Evolutionary conservation across 2,797 vertebrate species (phyloP), one percentile per base, ranked within the genome.

Genomic region (Pipistrellus pygmaeus): DNA sequence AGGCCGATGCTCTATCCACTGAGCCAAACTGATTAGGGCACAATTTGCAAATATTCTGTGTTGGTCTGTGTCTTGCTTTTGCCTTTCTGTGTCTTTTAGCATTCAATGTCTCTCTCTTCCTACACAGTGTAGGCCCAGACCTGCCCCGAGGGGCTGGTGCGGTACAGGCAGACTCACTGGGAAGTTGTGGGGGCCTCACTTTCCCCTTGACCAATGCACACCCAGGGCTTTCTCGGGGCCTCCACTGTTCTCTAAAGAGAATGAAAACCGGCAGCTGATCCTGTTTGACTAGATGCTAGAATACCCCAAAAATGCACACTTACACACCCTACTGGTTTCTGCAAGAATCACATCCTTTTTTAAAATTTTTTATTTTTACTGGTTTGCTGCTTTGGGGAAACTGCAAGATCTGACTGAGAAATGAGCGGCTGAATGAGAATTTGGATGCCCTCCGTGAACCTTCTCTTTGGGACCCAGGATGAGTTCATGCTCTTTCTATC

Each of bases 301-400:
- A 3, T 25, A 13, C 23, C 55, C 46, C 55, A 2, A 90, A 77
- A 77, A 73, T 32, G 80, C 38, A 41, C 90, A 83, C 20, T 12
- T 85, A 87, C 53, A 35, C 21, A 84, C 78, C 44, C 95, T 93
- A 81, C 76, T 92, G 96, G 88, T 85, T 32, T 77, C 71, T 55
- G 21, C 30, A 72, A 69, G 83, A 80, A 93, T 55, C 78, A 84
- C 91, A 95, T 27, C 10, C 51, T 35, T 69, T 51, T 84, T 72
- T 41, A 6, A 6, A 41, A 6, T 41, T 78, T 78, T 20, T 15
- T 17, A 23, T 46, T 60, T 78, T 20, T 15, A 17, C n/a, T 46
- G 18, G 51, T 57, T 90, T 91, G 32, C 32, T 15, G 17, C 51
- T 68, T 62, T 83, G 44, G 76, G 27, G 55, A 76, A 93, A 92